Percentiles rank a stretch among this genome's conserved stretches.
Evolutionary conservation across 2,797 vertebrate genomes (phyloP).

Genomic region (Hydrolagus colliei): DNA sequence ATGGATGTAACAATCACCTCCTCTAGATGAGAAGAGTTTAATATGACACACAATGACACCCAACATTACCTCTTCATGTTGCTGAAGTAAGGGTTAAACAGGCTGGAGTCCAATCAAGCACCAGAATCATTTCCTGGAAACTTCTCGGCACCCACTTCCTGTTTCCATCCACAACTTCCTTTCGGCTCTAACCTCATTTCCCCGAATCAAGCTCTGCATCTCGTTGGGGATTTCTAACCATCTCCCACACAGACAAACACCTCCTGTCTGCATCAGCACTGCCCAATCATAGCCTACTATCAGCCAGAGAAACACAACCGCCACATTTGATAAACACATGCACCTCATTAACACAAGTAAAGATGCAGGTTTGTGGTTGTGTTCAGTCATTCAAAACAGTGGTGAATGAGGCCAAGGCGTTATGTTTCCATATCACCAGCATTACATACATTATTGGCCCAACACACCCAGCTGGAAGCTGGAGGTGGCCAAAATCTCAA

Average conservation of each 20-base stretch:
- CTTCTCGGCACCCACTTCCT: not conserved
- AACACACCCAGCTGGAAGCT: too few species aligned
- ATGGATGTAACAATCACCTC: too few species aligned
- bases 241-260: not conserved
- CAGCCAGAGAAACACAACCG: not conserved
- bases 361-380: too few species aligned
- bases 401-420: too few species aligned
- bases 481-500: too few species aligned
- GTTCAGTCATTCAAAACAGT: too few species aligned
- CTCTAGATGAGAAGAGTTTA: too few species aligned
- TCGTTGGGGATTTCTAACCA: not conserved
- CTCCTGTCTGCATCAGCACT: not conserved
- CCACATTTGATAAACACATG: not conserved
- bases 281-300: not conserved
- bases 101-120: not conserved
- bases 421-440: not conserved
- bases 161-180: slow-evolving; percentile 24
- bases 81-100: too few species aligned
- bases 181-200: not conserved
- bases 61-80: too few species aligned
- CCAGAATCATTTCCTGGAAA: slow-evolving; percentile 16
- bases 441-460: not conserved
- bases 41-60: too few species aligned
- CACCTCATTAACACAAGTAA: not conserved
- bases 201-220: not conserved